Evolutionary conservation across 2,797 vertebrate species (phyloP), one percentile per base, ranked within the genome.

Genomic region (Siniperca scherzeri): DNA sequence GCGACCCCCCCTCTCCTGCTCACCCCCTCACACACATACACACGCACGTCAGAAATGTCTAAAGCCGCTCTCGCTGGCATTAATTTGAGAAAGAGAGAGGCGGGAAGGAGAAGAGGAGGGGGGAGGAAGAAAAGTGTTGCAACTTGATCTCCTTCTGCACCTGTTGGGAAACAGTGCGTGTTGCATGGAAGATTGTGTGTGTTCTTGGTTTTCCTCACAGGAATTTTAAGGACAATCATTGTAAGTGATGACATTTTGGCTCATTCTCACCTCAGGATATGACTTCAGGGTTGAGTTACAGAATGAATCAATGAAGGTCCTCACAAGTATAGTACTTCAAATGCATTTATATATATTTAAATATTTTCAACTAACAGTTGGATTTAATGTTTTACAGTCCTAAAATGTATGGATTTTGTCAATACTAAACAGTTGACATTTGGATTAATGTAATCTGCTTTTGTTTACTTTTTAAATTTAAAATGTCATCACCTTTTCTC

Each of bases 111-210:
- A 78, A 76, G 83, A 79, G 59, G 66, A 83, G 17, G 44, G 55
- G 40, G 71, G 74, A 92, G 93, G 92, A 93, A 74, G 77, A 70
- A 86, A 89, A 95, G 95, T 77, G 83, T 90, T 95, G 97, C 96
- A 98, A 98, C 96, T 96, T 95, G 97, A 98, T 97, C 97, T 96
- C 92, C 95, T 94, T 92, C 95, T 96, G 96, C 98, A 98, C 97
- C 97, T 98, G 98, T 99, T 97, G 95, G 94, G 89, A 94, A 95
- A 83, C 27, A 6, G 42, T 69, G 73, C 74, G 75, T 68, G 71
- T 70, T 95, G 93, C 91, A 83, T 91, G 52, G 61, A 93, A 21
- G 50, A 78, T 42, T 79, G 71, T 75, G 73, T 70, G 73, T 55
- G 46, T 69, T 59, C 66, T 36, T 30, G 33, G 27, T 56, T 68